A percentile compares a stretch with the other conserved stretches of the same genome.
phyloP scores from a whole-genome alignment of 2,797 vertebrate genomes.

The Acanthiza pusilla region DNA sequence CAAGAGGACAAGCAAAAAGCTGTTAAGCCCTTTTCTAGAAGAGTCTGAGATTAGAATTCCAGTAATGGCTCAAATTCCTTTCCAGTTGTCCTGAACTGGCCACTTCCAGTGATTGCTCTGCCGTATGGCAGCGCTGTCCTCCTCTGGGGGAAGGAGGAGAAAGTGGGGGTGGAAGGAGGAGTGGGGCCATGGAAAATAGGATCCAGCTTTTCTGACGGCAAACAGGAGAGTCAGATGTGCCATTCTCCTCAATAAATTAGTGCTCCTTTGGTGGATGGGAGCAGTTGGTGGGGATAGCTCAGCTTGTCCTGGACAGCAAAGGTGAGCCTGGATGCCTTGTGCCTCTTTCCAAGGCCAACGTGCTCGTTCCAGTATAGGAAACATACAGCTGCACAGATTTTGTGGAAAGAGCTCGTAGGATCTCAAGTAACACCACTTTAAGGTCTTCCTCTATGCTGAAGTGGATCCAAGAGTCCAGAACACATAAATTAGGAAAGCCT shows the following conservation, averaged over 20 bases:
- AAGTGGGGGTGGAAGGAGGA: background rate
- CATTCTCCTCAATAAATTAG: background rate
- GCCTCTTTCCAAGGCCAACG: background rate
- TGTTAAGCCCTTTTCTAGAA: slow-evolving; percentile 71
- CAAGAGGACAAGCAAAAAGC: slow-evolving; percentile 70
- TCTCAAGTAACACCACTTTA: background rate
- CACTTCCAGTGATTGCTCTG: slow-evolving; percentile 31
- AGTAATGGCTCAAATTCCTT: slow-evolving; percentile 78
- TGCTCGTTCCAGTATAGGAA: background rate
- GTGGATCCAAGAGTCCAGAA: background rate
- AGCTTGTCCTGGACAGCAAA: background rate
- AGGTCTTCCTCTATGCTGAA: background rate
- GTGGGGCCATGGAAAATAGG: slow-evolving; percentile 2
- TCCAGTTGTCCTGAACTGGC: slow-evolving; percentile 68
- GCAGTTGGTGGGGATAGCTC: background rate
- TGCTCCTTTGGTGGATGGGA: background rate
- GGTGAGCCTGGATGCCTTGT: background rate
- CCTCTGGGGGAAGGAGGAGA: background rate
- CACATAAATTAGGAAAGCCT: background rate
- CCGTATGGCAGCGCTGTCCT: background rate
- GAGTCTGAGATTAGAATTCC: slow-evolving; percentile 78
- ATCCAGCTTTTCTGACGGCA: slow-evolving; percentile 15
- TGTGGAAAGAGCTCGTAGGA: background rate
- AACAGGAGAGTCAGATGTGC: background rate
- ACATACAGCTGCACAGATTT: background rate